phyloP scores from a whole-genome alignment of 2,113 vertebrate genomes.

The Vidua chalybeata region DNA sequence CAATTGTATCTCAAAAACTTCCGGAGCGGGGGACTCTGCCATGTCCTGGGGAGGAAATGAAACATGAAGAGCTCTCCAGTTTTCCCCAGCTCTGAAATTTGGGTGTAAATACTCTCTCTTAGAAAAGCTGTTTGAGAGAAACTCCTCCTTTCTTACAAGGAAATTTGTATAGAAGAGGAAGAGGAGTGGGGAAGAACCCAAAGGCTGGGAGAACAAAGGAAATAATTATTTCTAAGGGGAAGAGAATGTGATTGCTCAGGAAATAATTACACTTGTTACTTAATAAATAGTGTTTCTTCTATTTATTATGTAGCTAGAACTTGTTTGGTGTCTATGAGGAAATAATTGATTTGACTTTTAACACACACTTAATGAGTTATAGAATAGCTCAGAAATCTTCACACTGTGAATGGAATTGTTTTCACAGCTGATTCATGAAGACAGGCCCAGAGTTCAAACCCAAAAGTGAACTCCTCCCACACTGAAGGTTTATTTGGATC shows the following conservation, averaged over 20 bases:
- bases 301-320: conserved; percentile 22
- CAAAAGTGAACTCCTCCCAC: conserved; percentile 10
- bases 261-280: conserved; percentile 52
- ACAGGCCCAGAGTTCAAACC: background rate
- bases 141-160: background rate
- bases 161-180: background rate
- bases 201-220: conserved; percentile 31
- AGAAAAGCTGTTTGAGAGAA: background rate
- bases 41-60: background rate
- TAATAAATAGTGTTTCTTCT: conserved; percentile 49
- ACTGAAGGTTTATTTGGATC: background rate
- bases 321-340: conserved; percentile 34
- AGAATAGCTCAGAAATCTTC: conserved; percentile 49
- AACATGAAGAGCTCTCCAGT: background rate
- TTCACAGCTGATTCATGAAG: conserved; percentile 45
- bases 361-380: conserved; percentile 43
- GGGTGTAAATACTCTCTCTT: background rate
- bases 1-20: background rate
- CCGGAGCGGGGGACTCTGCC: background rate
- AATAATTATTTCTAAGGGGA: background rate
- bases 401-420: conserved; percentile 47
- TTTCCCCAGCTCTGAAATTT: background rate
- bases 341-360: conserved; percentile 64
- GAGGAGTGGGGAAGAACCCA: background rate
- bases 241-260: conserved; percentile 31